These are phyloP conservation scores for Silvanus unidentatus DNA, from an alignment of 2,888 invertebrate species.

Conservation along the genomic window DNA sequence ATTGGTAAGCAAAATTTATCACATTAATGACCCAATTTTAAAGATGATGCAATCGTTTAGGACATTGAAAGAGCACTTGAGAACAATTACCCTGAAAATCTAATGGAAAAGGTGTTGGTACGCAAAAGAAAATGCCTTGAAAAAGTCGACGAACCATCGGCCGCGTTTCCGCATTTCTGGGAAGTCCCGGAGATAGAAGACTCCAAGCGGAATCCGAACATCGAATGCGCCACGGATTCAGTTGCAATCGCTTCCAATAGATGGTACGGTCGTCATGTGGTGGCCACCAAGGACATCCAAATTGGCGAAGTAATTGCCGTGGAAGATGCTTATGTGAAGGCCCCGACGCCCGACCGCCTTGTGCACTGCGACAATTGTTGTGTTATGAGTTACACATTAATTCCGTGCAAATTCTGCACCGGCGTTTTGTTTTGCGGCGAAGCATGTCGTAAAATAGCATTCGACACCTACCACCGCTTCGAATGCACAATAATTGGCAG, in stretches of 20 bases:
- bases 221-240: constrained; percentile 56
- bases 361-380: constrained; percentile 67
- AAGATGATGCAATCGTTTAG: constrained; percentile 22
- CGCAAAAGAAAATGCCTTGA: constrained; percentile 41
- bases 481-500: constrained; percentile 69
- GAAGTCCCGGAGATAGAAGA: constrained; percentile 22
- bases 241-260: constrained; percentile 53
- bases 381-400: constrained; percentile 51
- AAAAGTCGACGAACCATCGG: constrained; percentile 46
- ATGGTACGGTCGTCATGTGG: constrained; percentile 64
- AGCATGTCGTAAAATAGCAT: constrained; percentile 58
- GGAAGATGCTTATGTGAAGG: constrained; percentile 67
- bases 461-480: constrained; percentile 63
- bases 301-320: constrained; percentile 71
- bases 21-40: not conserved
- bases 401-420: constrained; percentile 61
- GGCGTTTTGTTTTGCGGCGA: constrained; percentile 62
- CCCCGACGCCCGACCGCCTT: constrained; percentile 52
- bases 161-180: constrained; percentile 22
- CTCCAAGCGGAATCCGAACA: constrained; percentile 23
- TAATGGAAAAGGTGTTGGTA: constrained; percentile 56
- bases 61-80: constrained; percentile 63
- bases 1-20: constrained; percentile 33
- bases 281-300: constrained; percentile 60
- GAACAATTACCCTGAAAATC: constrained; percentile 55